Percentiles rank a stretch among this genome's conserved stretches.
phyloP scores from a whole-genome alignment of 2,797 vertebrate species.

The Orestias chungarensis region DNA sequence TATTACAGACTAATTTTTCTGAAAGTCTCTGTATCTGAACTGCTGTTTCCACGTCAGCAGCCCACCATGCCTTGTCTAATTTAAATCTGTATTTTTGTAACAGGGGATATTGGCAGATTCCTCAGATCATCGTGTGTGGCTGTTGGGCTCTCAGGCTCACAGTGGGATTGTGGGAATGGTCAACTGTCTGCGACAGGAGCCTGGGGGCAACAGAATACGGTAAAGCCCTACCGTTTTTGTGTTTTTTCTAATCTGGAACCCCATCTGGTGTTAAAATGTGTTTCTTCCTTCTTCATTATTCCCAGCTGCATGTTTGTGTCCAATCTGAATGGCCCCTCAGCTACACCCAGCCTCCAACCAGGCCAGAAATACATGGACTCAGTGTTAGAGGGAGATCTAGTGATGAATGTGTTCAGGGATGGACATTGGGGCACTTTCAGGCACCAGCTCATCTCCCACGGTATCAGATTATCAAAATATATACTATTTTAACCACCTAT shows the following conservation, averaged over 20 bases:
- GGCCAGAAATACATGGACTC: slow-evolving; percentile 77
- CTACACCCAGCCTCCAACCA: slow-evolving; percentile 62
- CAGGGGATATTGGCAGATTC: slow-evolving; percentile 75
- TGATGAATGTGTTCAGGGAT: slow-evolving; percentile 91
- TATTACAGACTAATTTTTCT: neutral
- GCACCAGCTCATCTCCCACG: slow-evolving; percentile 83
- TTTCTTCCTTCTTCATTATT: slow-evolving; percentile 6
- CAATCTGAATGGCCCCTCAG: slow-evolving; percentile 80
- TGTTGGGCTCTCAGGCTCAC: slow-evolving; percentile 82
- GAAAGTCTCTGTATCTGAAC: too few relatives aligned
- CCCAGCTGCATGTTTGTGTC: slow-evolving; percentile 90
- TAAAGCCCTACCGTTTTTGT: slow-evolving; percentile 51
- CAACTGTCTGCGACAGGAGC: slow-evolving; percentile 94
- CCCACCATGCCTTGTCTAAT: neutral
- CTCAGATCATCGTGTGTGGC: slow-evolving; percentile 84
- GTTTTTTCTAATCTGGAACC: neutral
- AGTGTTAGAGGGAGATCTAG: slow-evolving; percentile 82
- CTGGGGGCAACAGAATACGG: slow-evolving; percentile 90
- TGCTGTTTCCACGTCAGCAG: too few relatives aligned
- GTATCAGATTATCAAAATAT: slow-evolving; percentile 49
- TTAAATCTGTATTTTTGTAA: slow-evolving; percentile 19
- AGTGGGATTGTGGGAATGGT: slow-evolving; percentile 94
- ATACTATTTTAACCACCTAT: neutral
- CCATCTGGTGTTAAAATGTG: neutral
- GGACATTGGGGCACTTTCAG: slow-evolving; percentile 92